phyloP scores from a whole-genome alignment of 2,113 vertebrate species.

The Oreochromis niloticus region DNA sequence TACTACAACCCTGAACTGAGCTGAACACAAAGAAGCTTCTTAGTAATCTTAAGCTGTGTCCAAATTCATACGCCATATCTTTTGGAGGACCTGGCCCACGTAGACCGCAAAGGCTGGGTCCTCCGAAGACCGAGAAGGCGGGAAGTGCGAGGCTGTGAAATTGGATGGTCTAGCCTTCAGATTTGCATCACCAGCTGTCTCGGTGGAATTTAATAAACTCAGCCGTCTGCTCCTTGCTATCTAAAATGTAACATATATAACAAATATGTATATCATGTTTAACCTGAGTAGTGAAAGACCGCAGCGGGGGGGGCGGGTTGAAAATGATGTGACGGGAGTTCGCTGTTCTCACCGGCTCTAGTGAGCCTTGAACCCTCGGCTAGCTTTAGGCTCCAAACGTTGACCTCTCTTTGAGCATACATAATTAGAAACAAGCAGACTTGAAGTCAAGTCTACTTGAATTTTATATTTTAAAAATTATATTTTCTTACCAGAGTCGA shows the following conservation, averaged over 20 bases:
- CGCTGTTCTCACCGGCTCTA: accelerated
- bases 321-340: neutral
- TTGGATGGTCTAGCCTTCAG: neutral
- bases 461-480: neutral
- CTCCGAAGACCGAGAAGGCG: neutral
- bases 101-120: neutral
- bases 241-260: neutral
- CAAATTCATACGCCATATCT: neutral
- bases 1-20: neutral
- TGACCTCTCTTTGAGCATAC: accelerated
- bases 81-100: neutral
- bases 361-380: accelerated
- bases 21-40: neutral
- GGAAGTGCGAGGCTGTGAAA: neutral
- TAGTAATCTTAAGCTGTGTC: neutral
- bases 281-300: neutral
- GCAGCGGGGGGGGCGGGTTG: no score
- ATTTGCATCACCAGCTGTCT: neutral
- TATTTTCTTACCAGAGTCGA: neutral
- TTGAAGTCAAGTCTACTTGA: neutral
- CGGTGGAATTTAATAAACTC: neutral
- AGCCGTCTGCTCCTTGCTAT: neutral
- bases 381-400: neutral
- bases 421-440: accelerated
- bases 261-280: neutral